Percentiles rank a stretch among this genome's conserved stretches.
Evolutionary conservation across 2,113 vertebrate species (phyloP).

Genomic region (Proterorhinus semilunaris): DNA sequence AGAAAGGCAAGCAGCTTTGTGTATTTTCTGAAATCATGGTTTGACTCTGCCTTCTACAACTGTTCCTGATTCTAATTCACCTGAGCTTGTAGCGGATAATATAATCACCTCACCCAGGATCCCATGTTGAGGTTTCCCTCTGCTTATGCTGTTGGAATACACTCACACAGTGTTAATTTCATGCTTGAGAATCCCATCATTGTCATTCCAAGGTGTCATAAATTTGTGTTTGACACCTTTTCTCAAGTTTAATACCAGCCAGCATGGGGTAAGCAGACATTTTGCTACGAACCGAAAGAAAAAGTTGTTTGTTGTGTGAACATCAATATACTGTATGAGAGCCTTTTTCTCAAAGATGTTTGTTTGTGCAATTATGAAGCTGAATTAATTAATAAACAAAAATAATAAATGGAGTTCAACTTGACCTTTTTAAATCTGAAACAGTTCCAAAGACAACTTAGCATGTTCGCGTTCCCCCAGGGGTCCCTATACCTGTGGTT

Average conservation of each 20-base stretch:
- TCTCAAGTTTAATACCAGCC: slow-evolving; percentile 46
- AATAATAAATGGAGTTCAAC: too few species aligned
- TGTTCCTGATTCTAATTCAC: slow-evolving; percentile 60
- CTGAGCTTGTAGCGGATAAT: slow-evolving; percentile 62
- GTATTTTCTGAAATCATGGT: slow-evolving; percentile 65
- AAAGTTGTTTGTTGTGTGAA: neutral
- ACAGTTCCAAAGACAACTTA: too few species aligned
- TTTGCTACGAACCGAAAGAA: slow-evolving; percentile 53
- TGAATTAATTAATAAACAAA: too few species aligned
- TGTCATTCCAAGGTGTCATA: slow-evolving; percentile 58
- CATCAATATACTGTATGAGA: neutral
- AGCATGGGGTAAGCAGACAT: slow-evolving; percentile 45
- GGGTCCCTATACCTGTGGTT: too few species aligned
- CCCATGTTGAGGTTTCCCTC: slow-evolving; percentile 37
- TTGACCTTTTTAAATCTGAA: too few species aligned
- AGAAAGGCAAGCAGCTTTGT: slow-evolving; percentile 60
- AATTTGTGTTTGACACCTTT: slow-evolving; percentile 63
- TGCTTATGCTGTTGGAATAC: slow-evolving; percentile 50
- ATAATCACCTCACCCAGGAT: slow-evolving; percentile 37
- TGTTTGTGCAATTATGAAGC: too few species aligned
- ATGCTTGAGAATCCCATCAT: slow-evolving; percentile 62
- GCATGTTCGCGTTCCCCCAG: too few species aligned
- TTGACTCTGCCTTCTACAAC: slow-evolving; percentile 48
- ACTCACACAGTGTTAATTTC: slow-evolving; percentile 67
- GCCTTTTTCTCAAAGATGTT: too few species aligned